Evolutionary conservation across 2,113 vertebrate genomes (phyloP), one percentile per base, ranked within the genome.

Genomic region (Nesogale talazaci): DNA sequence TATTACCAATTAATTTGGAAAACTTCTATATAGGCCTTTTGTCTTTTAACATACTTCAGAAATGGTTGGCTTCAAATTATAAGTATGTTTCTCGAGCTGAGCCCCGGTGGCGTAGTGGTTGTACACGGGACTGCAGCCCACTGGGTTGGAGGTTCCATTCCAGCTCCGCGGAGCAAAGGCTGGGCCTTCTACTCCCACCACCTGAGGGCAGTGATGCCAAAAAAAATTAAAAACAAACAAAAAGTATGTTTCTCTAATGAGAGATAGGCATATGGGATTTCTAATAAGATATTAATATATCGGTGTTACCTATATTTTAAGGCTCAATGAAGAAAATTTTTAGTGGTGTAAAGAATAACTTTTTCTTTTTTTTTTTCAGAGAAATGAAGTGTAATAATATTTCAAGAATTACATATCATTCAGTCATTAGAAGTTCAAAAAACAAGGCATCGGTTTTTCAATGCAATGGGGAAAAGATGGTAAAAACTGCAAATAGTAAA

Each of bases 351-450:
- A 29, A 59, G 25, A 88, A 52, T 90, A 89, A 88, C 57, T 77
- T 23, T 72, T 23, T 72, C 63, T 86, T 92, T 94, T 94, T 93
- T 29, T 79, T 93, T 96, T 86, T 94, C 93, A 98, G 98, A 59
- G n/a, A 93, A 95, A 96, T 90, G 90, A 96, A 91, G 29, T 83
- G 3, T 81, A 91, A 82, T 57, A 92, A 3, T 72, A 91, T 77
- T 92, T 92, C 86, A 78, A 93, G 93, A 93, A 97, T 80, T 85
- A 87, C 67, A 22, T 74, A 93, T 98, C 75, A 95, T 96, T 65
- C 93, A 4, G 95, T 97, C 0, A 94, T 96, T 57, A 98, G 97
- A 97, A 98, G 98, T 83, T 96, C 98, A n/a, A 91, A 97, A 11
- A 98, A 90, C 34, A 96, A 86, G 96, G 96, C 83, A 25, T 81